These are phyloP conservation scores for Oostethus manadensis DNA, from an alignment of 2,113 vertebrate genomes.

Conservation along the genomic window DNA sequence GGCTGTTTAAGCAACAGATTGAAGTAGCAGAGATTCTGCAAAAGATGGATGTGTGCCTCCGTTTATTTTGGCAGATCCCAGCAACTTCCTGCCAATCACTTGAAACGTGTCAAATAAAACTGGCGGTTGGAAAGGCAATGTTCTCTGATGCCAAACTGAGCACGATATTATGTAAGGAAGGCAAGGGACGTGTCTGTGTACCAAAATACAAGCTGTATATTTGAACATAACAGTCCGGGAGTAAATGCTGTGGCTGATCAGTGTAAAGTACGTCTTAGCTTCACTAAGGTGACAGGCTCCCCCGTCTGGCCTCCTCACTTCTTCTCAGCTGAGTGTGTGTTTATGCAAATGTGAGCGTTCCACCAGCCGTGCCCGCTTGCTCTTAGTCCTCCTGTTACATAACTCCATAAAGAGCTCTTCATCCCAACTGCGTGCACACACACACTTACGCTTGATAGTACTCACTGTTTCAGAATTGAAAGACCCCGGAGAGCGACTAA, in stretches of 20 bases:
- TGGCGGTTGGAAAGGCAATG: neutral
- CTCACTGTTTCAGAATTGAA: constrained; percentile 29
- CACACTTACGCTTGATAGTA: constrained; percentile 9
- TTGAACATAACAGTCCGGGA: neutral
- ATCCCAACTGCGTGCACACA: constrained; percentile 26
- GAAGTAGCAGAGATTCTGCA: neutral
- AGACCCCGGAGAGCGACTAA: constrained; percentile 9
- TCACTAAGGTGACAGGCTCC: neutral
- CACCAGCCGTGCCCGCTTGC: neutral
- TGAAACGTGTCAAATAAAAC: neutral
- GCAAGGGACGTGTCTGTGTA: neutral
- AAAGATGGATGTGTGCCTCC: neutral
- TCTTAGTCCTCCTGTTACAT: constrained; percentile 37
- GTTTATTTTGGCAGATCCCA: constrained; percentile 9
- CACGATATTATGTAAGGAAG: constrained; percentile 12
- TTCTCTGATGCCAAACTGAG: neutral
- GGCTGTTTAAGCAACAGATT: neutral
- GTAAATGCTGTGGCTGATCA: neutral
- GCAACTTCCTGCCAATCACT: neutral
- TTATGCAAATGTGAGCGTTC: neutral
- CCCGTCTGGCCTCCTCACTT: constrained; percentile 2
- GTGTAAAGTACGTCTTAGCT: neutral
- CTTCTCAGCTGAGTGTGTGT: neutral
- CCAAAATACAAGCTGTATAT: neutral
- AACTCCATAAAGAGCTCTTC: constrained; percentile 25